Evolutionary conservation across 2,797 vertebrate genomes (phyloP).

Genomic region (Meriones psammophilus): DNA sequence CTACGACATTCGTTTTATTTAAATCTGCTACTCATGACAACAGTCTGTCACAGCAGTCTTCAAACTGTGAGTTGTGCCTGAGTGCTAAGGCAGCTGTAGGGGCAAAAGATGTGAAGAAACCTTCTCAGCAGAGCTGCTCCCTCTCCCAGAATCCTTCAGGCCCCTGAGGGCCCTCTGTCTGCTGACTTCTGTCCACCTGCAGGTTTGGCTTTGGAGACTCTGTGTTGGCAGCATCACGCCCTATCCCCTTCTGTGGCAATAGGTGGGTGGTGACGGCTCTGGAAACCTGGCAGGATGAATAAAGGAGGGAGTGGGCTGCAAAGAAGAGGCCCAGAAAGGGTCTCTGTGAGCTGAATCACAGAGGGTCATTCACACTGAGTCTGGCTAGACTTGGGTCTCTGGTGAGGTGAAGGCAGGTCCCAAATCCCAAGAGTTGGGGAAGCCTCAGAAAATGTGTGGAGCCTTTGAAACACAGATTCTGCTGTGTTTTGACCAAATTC

Average conservation of each 20-base stretch:
- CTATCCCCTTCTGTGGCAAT: neutral
- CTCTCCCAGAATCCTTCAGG: rapidly evolving
- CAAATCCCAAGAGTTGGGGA: neutral
- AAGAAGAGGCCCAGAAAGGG: neutral
- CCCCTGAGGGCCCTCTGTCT: neutral
- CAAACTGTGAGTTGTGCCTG: rapidly evolving
- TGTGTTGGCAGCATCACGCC: rapidly evolving
- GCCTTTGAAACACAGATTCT: neutral
- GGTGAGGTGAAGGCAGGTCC: neutral
- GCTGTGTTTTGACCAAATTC: too few relatives aligned
- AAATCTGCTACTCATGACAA: neutral
- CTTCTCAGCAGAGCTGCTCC: neutral
- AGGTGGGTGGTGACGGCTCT: neutral
- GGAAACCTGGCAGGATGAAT: too few relatives aligned
- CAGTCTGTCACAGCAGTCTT: neutral
- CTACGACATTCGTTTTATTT: too few relatives aligned
- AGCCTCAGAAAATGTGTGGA: neutral
- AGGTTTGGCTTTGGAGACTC: neutral
- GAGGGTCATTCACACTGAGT: neutral
- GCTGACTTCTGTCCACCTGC: neutral
- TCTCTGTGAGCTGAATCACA: neutral
- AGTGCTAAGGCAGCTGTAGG: too few relatives aligned
- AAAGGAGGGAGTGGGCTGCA: neutral
- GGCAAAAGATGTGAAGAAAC: neutral
- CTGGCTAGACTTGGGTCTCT: neutral